Evolutionary conservation across 2,888 invertebrate species (phyloP).

Genomic region (Calliphora vomitoria): DNA sequence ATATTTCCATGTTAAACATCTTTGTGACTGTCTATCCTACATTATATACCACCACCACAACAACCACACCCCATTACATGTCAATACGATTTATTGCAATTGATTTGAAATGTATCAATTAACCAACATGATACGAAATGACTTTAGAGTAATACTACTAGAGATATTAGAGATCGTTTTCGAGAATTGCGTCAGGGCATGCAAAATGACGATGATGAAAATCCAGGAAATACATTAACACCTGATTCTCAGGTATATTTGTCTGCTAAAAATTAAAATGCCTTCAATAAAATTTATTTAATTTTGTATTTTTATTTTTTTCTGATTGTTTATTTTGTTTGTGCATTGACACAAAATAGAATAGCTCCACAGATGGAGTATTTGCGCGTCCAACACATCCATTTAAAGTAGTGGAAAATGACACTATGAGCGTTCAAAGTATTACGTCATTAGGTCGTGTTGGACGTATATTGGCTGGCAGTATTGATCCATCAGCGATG

Average conservation of each 20-base stretch:
- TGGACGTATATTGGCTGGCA: slow-evolving; percentile 91
- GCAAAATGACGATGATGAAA: slow-evolving; percentile 94
- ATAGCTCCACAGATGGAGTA: slow-evolving; percentile 90
- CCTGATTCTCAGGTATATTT: slow-evolving; percentile 89
- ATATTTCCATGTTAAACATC: slow-evolving; percentile 62
- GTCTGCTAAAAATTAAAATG: neutral
- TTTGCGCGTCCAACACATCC: slow-evolving; percentile 90
- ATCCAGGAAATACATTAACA: slow-evolving; percentile 88
- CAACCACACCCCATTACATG: slow-evolving; percentile 36
- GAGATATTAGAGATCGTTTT: slow-evolving; percentile 87
- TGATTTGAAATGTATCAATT: slow-evolving; percentile 34
- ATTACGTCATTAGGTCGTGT: slow-evolving; percentile 94
- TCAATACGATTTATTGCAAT: slow-evolving; percentile 32
- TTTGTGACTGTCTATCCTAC: slow-evolving; percentile 55
- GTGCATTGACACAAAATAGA: slow-evolving; percentile 77
- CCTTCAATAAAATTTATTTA: neutral
- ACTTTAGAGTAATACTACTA: slow-evolving; percentile 67
- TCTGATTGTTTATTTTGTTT: neutral
- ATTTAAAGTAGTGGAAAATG: slow-evolving; percentile 94
- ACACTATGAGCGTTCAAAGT: slow-evolving; percentile 94
- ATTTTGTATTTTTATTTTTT: neutral
- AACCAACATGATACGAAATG: slow-evolving; percentile 23
- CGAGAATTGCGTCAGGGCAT: slow-evolving; percentile 93
- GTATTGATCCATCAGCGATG: slow-evolving; percentile 86
- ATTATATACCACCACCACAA: slow-evolving; percentile 43